Base-by-base conservation (phyloP, 1,140 invertebrate species). In the Halyomorpha halys region DNA sequence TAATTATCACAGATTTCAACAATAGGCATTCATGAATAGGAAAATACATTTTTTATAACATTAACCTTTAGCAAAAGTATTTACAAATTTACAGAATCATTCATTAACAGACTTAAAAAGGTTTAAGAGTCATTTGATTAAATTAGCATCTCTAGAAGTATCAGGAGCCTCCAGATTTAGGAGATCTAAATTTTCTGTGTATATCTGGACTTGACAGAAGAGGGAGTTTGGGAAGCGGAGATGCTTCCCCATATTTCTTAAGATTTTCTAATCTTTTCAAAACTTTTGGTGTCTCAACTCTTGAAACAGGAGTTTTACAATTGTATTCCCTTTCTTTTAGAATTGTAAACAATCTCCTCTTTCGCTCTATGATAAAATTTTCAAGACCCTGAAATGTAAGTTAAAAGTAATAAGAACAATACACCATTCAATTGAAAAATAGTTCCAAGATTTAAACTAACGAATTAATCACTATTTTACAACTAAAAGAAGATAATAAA, bases 201-300 rank as follows among this genome's bases (percentile, higher is more conserved):
- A 56, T 25, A 15, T 56, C 53, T 16, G 53, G 53, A 15, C 53
- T 56, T 2, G 53, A 56, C 6, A 56, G 19, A 56, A 56, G 21
- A 3, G 53, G 15, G 27, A 23, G 19, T 56, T 56, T 56, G 19
- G 53, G 53, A 23, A 56, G 53, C 5, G 53, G 53, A 56, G 53
- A 25, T 23, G 53, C 53, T 23, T 19, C 18, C 2, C 53, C 53
- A 56, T 56, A 56, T 16, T 25, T 56, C 23, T 56, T 56, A 15
- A 56, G 53, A 21, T 23, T 21, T 23, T 56, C 53, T 56, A 56
- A 23, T 25, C 53, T 21, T 25, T 25, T 56, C 6, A 23, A 56
- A 25, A 56, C 23, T 13, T 5, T 15, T 23, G 23, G 53, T 19
- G 19, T 16, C 15, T 56, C 53, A 5, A 19, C 23, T 15, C 14